Conservation (phyloP, 2,797 vertebrate species). For the Sebastes hubbsi region DNA sequence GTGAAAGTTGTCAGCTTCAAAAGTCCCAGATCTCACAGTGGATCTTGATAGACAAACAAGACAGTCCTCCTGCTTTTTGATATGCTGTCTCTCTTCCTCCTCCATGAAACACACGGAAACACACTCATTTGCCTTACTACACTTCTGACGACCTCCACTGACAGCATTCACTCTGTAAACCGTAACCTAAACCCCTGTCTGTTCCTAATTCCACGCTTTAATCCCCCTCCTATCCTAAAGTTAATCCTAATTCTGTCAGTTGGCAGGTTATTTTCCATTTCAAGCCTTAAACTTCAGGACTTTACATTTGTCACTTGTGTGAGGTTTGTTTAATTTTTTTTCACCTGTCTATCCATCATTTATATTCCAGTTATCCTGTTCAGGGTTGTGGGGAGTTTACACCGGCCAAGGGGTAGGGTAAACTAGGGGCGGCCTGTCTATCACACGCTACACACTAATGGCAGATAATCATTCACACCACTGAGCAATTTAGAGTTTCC, state of each 20-base stretch:
- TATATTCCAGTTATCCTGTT: not conserved
- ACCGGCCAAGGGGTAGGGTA: not conserved
- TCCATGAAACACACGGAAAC: not conserved
- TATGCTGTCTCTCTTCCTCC: not conserved
- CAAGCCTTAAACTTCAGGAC: conserved; percentile 1
- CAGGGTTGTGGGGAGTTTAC: not conserved
- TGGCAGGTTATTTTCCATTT: conserved; percentile 51
- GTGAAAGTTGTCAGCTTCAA: conserved; percentile 36
- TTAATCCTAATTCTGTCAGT: conserved; percentile 64
- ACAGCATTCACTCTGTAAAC: conserved; percentile 37
- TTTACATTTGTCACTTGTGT: conserved; percentile 1
- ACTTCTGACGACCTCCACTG: conserved; percentile 28
- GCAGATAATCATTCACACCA: not conserved
- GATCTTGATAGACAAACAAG: conserved; percentile 34
- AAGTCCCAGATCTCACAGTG: conserved; percentile 36
- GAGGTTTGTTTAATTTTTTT: not conserved
- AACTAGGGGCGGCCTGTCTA: not conserved
- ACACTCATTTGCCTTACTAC: conserved; percentile 1
- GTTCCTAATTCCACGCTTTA: conserved; percentile 54
- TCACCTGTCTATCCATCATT: not conserved
- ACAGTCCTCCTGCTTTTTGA: conserved; percentile 28
- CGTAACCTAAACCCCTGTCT: conserved; percentile 40
- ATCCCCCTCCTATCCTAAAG: conserved; percentile 53
- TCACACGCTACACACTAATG: not conserved
- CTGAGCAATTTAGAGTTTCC: not conserved